phyloP scores from a whole-genome alignment of 2,888 invertebrate genomes.

The Acanthopleura granulata region DNA sequence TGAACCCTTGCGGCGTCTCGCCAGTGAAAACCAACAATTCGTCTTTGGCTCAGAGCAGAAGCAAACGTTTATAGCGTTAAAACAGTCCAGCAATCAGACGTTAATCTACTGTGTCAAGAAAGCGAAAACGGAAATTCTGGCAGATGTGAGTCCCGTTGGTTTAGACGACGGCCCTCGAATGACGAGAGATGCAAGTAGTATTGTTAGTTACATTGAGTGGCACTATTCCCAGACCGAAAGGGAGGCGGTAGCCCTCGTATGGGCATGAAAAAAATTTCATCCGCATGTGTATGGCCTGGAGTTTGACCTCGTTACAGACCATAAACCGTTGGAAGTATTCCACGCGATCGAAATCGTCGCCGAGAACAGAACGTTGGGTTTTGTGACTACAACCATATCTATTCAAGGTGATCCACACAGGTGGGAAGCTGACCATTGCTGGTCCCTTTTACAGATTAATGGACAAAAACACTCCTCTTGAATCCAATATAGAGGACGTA shows the following conservation, averaged over 20 bases:
- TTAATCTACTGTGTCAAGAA: background rate
- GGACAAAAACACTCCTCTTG: background rate
- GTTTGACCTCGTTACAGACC: conserved; percentile 27
- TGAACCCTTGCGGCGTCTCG: background rate
- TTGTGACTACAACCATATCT: conserved; percentile 18
- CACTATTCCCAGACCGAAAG: conserved; percentile 11
- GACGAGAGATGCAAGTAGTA: background rate
- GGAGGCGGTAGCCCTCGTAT: conserved; percentile 24
- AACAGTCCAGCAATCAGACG: background rate
- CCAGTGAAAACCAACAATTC: background rate
- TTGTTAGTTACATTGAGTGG: background rate
- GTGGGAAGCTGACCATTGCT: background rate
- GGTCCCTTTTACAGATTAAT: conserved; percentile 5
- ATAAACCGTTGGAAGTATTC: conserved; percentile 24
- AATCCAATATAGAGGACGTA: background rate
- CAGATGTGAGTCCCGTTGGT: background rate
- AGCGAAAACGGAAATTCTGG: background rate
- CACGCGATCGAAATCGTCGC: conserved; percentile 13
- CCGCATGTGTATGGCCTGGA: conserved; percentile 23
- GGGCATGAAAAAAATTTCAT: conserved; percentile 26
- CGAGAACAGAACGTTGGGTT: conserved; percentile 20
- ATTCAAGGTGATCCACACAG: conserved; percentile 12
- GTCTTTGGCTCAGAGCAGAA: conserved; percentile 7
- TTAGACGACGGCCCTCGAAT: background rate
- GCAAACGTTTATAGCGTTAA: background rate